Percentiles rank a stretch among this genome's conserved stretches.
Conservation (phyloP, 2,113 vertebrate species). For the Phoenicopterus ruber region DNA sequence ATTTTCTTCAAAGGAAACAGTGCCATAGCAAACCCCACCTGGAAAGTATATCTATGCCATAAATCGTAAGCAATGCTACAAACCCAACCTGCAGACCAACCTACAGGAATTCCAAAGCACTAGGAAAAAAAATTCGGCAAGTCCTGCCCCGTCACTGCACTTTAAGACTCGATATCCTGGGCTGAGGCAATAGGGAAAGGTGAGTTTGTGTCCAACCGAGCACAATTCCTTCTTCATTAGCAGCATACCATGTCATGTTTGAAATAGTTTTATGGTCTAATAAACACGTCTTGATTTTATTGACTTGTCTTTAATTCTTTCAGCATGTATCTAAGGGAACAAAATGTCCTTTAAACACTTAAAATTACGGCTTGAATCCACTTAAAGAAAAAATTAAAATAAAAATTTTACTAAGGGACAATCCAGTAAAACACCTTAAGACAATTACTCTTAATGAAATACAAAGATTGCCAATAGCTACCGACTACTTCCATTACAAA, state of each 20-base stretch:
- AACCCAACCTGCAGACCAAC: background rate
- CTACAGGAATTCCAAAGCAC: background rate
- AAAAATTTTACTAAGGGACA: background rate
- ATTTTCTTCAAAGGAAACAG: background rate
- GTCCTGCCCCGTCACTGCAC: accelerated
- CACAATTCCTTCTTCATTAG: background rate
- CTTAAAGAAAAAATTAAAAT: background rate
- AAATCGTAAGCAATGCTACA: accelerated
- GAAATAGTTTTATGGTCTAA: background rate
- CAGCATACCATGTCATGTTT: background rate
- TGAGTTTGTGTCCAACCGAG: background rate
- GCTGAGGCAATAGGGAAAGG: accelerated
- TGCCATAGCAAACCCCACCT: background rate
- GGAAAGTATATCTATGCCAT: accelerated
- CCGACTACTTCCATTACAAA: constrained; percentile 3
- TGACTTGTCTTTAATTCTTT: constrained; percentile 30
- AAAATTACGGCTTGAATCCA: background rate
- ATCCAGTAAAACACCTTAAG: constrained; percentile 2
- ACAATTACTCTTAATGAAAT: constrained; percentile 23
- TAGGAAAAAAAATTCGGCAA: background rate
- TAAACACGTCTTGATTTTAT: constrained; percentile 12
- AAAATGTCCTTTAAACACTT: constrained; percentile 6
- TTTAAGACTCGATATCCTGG: background rate
- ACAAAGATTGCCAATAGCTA: constrained; percentile 13
- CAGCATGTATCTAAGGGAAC: background rate